These are phyloP conservation scores for Sphaeramia orbicularis DNA, from an alignment of 2,797 vertebrate genomes.

Conservation along the genomic window DNA sequence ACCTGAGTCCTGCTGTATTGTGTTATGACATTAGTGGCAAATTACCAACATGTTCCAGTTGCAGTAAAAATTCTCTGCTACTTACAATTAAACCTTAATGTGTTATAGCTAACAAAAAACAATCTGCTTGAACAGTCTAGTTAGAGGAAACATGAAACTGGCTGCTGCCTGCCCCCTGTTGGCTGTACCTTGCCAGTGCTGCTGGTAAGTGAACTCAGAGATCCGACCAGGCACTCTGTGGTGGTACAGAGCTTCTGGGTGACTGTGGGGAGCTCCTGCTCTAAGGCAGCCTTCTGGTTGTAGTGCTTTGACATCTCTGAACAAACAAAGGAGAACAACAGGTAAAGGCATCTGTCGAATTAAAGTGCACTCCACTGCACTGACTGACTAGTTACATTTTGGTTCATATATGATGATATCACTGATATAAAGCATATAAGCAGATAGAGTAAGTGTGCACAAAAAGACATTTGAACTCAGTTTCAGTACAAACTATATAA, in stretches of 20 bases:
- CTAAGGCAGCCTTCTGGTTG: slow-evolving; percentile 93
- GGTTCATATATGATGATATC: too few species aligned
- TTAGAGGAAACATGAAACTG: slow-evolving; percentile 8
- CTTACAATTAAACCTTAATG: slow-evolving; percentile 31
- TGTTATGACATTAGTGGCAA: slow-evolving; percentile 43
- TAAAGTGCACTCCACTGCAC: neutral
- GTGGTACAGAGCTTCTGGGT: slow-evolving; percentile 97
- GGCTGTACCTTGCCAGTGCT: slow-evolving; percentile 91
- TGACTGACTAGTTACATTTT: neutral
- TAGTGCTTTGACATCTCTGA: slow-evolving; percentile 96
- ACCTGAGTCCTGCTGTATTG: slow-evolving; percentile 68
- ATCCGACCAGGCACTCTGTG: slow-evolving; percentile 95
- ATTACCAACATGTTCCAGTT: slow-evolving; percentile 49
- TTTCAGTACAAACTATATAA: slow-evolving; percentile 1
- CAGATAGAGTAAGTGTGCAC: neutral
- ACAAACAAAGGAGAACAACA: slow-evolving; percentile 36
- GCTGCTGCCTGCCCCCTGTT: slow-evolving; percentile 69
- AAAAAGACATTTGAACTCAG: slow-evolving; percentile 14
- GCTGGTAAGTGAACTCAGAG: slow-evolving; percentile 90
- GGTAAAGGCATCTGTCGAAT: neutral
- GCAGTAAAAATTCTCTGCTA: slow-evolving; percentile 36
- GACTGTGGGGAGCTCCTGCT: slow-evolving; percentile 92
- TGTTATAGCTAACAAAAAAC: slow-evolving; percentile 16
- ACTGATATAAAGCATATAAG: too few species aligned
- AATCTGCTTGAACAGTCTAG: neutral